Evolutionary conservation across 2,113 vertebrate species (phyloP), one percentile per base, ranked within the genome.

Genomic region (Spea bombifrons): DNA sequence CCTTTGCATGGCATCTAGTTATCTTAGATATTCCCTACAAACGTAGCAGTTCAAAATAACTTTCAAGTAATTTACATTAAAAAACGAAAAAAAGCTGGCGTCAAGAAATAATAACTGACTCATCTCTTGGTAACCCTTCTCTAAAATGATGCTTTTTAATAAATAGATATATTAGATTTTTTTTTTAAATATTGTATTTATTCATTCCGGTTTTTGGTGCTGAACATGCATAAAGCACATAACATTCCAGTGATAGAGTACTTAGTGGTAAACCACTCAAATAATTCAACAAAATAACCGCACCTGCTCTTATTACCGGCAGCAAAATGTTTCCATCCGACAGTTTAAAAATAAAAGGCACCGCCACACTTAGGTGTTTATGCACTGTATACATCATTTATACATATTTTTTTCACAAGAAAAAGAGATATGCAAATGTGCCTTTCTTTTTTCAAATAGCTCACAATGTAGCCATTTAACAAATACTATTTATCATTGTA

Each of bases 211-310:
- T 5, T 71, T 71, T 52, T 53, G 49, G 9, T 55, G 7, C 16
- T 71, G 15, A 53, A 17, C 10, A 70, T 50, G 46, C 15, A 49
- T 70, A 3, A 70, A 70, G 50, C 67, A 50, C 67, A 64, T 64
- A 64, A 16, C 16, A 8, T 52, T 71, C 48, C 50, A 71, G 49
- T 71, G 17, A 17, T 50, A 52, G 7, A 53, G 5, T 16, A 71
- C 50, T 71, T 71, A 71, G 69, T 53, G 50, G 69, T 71, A 53
- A 71, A 71, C 69, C 50, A 53, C 49, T 71, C 17, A 55, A 8
- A 71, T 50, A 52, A 43, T 71, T 52, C 69, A 48, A 71, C 49
- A 71, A 43, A 17, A 64, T 64, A 71, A 17, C 49, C 16, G 10
- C 69, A 71, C 69, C 50, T 71, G 16, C 69, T 71, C 16, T 16